Percentiles rank a stretch among this genome's conserved stretches.
These are phyloP conservation scores for Glossosoma conforme DNA, from an alignment of 1,140 invertebrate species.

Conservation along the genomic window DNA sequence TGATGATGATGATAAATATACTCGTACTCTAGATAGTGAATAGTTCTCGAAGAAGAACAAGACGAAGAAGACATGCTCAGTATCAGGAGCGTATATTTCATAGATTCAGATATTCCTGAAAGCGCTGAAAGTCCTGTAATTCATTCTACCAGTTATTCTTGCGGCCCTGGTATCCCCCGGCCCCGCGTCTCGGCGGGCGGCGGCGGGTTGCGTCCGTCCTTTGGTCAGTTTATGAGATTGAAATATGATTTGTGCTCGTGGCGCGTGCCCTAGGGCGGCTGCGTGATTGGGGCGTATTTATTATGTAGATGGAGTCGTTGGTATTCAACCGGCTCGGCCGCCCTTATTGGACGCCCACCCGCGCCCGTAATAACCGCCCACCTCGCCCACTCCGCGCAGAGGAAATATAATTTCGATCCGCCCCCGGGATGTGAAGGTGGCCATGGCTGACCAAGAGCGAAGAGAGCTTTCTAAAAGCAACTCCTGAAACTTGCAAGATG, in stretches of 20 bases:
- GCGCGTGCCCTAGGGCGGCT: constrained; percentile 28
- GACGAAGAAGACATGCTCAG: too few species aligned
- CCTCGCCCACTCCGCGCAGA: constrained; percentile 1
- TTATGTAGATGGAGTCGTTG: constrained; percentile 31
- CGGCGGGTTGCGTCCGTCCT: constrained; percentile 13
- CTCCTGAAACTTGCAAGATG: too few species aligned
- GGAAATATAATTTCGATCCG: constrained; percentile 1
- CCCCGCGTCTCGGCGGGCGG: neutral
- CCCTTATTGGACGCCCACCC: constrained; percentile 21
- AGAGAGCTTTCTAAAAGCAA: too few species aligned
- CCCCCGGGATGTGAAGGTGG: neutral
- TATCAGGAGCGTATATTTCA: too few species aligned
- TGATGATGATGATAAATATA: too few species aligned
- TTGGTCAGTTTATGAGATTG: constrained; percentile 33
- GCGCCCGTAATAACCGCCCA: constrained; percentile 13
- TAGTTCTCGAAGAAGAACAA: too few species aligned
- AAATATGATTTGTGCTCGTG: constrained; percentile 32
- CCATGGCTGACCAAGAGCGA: too few species aligned
- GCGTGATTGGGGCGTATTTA: constrained; percentile 31
- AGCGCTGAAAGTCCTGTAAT: too few species aligned
- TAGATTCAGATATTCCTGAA: too few species aligned
- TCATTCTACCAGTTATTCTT: too few species aligned
- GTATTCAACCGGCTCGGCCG: constrained; percentile 26
- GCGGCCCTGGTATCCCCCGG: too few species aligned
- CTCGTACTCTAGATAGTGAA: too few species aligned